A percentile compares a stretch with the other conserved stretches of the same genome.
phyloP scores from a whole-genome alignment of 2,113 vertebrate genomes.

The Aldabrachelys gigantea region DNA sequence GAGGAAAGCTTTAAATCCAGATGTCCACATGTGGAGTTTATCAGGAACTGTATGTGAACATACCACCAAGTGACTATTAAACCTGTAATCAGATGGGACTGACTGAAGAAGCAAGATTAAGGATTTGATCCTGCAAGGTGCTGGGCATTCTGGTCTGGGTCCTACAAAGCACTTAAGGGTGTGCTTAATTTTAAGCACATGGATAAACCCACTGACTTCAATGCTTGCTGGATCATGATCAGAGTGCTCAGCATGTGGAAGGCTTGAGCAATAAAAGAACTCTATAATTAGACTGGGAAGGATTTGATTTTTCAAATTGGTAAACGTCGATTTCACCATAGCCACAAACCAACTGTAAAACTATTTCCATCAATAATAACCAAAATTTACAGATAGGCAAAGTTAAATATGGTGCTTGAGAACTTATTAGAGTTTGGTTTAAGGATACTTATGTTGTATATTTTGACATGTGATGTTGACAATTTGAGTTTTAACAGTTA shows the following conservation, averaged over 20 bases:
- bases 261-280: background rate
- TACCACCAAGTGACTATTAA: background rate
- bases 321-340: background rate
- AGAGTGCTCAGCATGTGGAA: background rate
- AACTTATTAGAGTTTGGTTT: background rate
- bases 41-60: background rate
- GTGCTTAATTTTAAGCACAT: background rate
- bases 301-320: background rate
- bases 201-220: fast-evolving
- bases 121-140: background rate
- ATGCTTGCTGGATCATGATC: background rate
- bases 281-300: background rate
- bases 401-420: background rate
- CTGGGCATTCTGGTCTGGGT: background rate
- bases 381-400: background rate
- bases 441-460: background rate
- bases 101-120: background rate
- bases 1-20: background rate
- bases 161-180: background rate
- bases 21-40: background rate
- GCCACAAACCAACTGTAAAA: background rate
- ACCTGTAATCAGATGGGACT: background rate
- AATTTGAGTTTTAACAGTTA: background rate
- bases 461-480: background rate
- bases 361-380: background rate